phyloP scores from a whole-genome alignment of 2,888 invertebrate species.

The Amblyteles armatorius region DNA sequence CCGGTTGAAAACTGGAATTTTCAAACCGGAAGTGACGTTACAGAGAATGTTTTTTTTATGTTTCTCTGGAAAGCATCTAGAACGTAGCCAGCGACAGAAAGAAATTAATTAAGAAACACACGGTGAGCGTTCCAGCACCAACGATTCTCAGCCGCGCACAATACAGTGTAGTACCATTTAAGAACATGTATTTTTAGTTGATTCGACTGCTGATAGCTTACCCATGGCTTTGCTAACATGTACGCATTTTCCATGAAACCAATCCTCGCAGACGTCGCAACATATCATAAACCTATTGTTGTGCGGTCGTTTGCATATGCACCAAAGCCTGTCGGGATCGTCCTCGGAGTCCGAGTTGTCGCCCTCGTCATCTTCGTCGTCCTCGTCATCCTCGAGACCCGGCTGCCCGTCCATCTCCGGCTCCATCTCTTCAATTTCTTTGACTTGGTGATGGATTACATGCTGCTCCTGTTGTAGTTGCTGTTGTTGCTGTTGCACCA shows the following conservation, averaged over 20 bases:
- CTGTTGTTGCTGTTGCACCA: neutral
- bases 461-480: neutral
- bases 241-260: slow-evolving; percentile 99
- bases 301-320: slow-evolving; percentile 97
- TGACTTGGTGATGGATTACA: slow-evolving; percentile 14
- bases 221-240: slow-evolving; percentile 96
- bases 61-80: no score
- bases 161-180: neutral
- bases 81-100: no score
- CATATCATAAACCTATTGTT: slow-evolving; percentile 99
- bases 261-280: slow-evolving; percentile 97
- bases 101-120: no score
- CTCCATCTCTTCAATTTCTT: slow-evolving; percentile 55
- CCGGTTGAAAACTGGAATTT: no score
- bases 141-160: no score
- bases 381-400: slow-evolving; percentile 84
- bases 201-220: slow-evolving; percentile 68
- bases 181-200: slow-evolving; percentile 10
- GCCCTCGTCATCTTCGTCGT: slow-evolving; percentile 86
- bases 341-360: slow-evolving; percentile 93
- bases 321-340: slow-evolving; percentile 97
- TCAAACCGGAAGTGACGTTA: no score
- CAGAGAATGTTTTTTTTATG: no score
- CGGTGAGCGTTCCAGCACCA: no score
- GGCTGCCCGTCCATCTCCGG: slow-evolving; percentile 19